Conservation (phyloP, 2,888 invertebrate species). For the Coenonympha glycerion region DNA sequence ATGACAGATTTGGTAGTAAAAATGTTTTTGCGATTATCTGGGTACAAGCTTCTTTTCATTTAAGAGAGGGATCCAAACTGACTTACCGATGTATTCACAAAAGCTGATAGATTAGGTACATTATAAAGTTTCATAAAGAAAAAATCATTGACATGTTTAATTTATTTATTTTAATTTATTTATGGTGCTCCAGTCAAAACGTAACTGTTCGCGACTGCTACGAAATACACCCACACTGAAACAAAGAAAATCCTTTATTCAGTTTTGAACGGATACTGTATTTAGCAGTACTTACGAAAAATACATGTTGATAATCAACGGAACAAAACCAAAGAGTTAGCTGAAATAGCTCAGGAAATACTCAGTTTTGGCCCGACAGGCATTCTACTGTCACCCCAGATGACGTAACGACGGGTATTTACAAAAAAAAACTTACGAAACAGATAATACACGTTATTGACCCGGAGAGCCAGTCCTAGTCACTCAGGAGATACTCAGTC, state of each 20-base stretch:
- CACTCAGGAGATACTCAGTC: slow-evolving; percentile 31
- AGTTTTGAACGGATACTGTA: too few relatives aligned
- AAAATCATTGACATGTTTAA: not conserved
- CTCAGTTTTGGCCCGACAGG: slow-evolving; percentile 10
- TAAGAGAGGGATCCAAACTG: too few relatives aligned
- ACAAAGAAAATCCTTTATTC: not conserved
- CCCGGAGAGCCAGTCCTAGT: slow-evolving; percentile 43
- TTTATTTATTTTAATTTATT: not conserved
- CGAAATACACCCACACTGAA: slow-evolving; percentile 53
- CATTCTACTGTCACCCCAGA: slow-evolving; percentile 36
- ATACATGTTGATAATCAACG: slow-evolving; percentile 26
- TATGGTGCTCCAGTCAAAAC: slow-evolving; percentile 25
- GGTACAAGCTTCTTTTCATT: too few relatives aligned
- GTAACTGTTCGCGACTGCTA: slow-evolving; percentile 43
- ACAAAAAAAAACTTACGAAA: slow-evolving; percentile 45
- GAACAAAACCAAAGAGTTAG: slow-evolving; percentile 37
- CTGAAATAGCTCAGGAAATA: slow-evolving; percentile 40
- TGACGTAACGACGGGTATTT: too few relatives aligned
- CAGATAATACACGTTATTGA: slow-evolving; percentile 32
- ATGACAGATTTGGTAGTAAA: too few relatives aligned
- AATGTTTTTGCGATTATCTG: too few relatives aligned
- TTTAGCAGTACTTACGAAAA: slow-evolving; percentile 40
- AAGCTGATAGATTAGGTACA: too few relatives aligned
- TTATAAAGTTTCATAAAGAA: too few relatives aligned
- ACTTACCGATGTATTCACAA: too few relatives aligned